phyloP scores from a whole-genome alignment of 2,797 vertebrate species.

The Crax fasciolata region DNA sequence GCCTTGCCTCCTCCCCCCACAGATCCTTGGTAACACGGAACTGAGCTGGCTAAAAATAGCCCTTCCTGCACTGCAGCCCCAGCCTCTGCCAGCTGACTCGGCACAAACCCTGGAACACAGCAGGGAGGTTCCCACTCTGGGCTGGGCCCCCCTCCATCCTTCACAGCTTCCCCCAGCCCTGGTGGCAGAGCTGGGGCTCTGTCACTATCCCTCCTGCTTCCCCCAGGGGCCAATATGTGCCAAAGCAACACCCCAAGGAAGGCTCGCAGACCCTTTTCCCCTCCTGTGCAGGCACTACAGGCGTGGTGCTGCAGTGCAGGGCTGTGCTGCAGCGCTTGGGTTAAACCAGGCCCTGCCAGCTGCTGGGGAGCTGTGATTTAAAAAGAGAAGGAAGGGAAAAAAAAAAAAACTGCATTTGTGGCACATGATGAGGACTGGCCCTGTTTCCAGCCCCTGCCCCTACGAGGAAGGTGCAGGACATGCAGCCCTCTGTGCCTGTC shows the following conservation, averaged over 20 bases:
- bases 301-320: not conserved
- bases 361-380: not conserved
- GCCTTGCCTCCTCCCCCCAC: not conserved
- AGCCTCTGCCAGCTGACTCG: conserved; percentile 75
- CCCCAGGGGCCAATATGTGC: too few relatives aligned
- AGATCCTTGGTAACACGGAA: conserved; percentile 32
- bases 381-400: not conserved
- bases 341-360: not conserved
- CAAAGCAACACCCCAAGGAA: rapidly evolving
- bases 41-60: conserved; percentile 84
- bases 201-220: not conserved
- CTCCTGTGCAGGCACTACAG: rapidly evolving
- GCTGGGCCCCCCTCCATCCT: rapidly evolving
- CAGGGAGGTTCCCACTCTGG: not conserved
- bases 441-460: not conserved
- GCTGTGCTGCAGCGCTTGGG: not conserved
- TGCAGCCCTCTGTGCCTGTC: not conserved
- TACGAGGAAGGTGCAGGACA: not conserved
- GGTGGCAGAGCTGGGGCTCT: not conserved
- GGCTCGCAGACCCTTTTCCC: rapidly evolving
- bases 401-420: not conserved
- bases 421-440: rapidly evolving
- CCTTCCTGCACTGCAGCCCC: conserved; percentile 67
- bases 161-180: rapidly evolving
- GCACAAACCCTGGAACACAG: not conserved